Percentiles rank a stretch among this genome's conserved stretches.
Conservation (phyloP, 1,140 invertebrate genomes). For the Drosophila pseudoananassae region DNA sequence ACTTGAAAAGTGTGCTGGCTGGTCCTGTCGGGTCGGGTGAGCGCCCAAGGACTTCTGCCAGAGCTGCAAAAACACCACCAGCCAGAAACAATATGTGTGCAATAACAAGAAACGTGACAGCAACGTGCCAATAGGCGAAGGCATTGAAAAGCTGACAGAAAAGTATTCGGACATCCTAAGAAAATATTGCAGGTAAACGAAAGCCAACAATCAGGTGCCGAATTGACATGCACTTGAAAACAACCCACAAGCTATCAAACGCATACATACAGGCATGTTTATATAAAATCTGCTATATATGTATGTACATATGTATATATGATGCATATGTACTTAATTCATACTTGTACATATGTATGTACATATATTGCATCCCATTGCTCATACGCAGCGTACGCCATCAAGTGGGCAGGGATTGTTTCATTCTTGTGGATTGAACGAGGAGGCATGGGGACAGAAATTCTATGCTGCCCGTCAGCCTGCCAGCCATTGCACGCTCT, state of each 20-base stretch:
- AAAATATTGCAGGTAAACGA: slow-evolving; percentile 49
- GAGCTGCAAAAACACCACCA: slow-evolving; percentile 43
- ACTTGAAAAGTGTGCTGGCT: slow-evolving; percentile 5
- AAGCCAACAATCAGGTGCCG: slow-evolving; percentile 42
- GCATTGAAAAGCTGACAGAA: slow-evolving; percentile 18
- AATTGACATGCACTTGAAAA: slow-evolving; percentile 75
- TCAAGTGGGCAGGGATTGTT: slow-evolving; percentile 64
- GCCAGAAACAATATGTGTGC: slow-evolving; percentile 49
- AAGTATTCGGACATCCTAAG: slow-evolving; percentile 26
- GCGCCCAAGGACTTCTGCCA: slow-evolving; percentile 74
- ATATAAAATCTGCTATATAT: background rate
- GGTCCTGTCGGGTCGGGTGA: slow-evolving; percentile 76
- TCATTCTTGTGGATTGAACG: slow-evolving; percentile 21
- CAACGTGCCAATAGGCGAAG: slow-evolving; percentile 28
- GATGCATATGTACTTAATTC: background rate
- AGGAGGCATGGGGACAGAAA: slow-evolving; percentile 19
- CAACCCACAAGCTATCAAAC: slow-evolving; percentile 20
- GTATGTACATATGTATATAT: background rate
- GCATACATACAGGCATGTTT: background rate
- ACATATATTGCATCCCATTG: slow-evolving; percentile 56
- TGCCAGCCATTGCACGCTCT: slow-evolving; percentile 9
- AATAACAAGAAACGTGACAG: slow-evolving; percentile 51
- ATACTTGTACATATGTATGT: background rate
- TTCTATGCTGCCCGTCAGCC: slow-evolving; percentile 16
- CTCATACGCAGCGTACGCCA: slow-evolving; percentile 72